Evolutionary conservation across 2,113 vertebrate genomes (phyloP).

Genomic region (Gambusia holbrooki): DNA sequence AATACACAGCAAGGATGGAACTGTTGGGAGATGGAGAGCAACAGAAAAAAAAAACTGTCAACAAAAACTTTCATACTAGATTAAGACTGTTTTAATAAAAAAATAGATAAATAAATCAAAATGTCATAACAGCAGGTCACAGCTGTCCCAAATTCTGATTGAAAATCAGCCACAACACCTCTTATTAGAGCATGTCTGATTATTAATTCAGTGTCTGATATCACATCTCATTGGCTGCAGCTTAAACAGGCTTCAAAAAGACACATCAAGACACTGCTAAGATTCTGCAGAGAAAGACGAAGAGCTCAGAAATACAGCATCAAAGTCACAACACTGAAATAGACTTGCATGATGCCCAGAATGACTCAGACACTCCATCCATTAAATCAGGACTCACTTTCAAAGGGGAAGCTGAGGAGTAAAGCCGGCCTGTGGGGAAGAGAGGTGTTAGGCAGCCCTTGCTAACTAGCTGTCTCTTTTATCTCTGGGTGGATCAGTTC

Average conservation of each 20-base stretch:
- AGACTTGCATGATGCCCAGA: conserved; percentile 39
- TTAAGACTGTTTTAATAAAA: no score
- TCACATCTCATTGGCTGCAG: conserved; percentile 9
- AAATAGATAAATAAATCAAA: neutral
- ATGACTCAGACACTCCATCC: conserved; percentile 54
- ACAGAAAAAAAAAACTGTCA: neutral
- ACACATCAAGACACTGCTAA: conserved; percentile 12
- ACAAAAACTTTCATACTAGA: no score
- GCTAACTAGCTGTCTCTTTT: conserved; percentile 59
- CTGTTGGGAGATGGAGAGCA: conserved; percentile 40
- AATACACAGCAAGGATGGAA: conserved; percentile 17
- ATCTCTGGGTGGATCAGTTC: conserved; percentile 55
- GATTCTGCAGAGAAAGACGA: neutral
- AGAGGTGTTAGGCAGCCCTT: conserved; percentile 47
- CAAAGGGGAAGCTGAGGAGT: conserved; percentile 40
- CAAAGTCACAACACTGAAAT: conserved; percentile 37
- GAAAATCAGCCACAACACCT: neutral
- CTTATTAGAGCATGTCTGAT: neutral
- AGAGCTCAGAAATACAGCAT: conserved; percentile 40
- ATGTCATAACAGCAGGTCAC: neutral
- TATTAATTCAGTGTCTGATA: no score
- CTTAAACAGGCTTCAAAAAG: conserved; percentile 6
- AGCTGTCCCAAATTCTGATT: neutral
- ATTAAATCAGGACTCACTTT: conserved; percentile 47
- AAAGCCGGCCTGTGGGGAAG: conserved; percentile 45